These are phyloP conservation scores for Muscina levida DNA, from an alignment of 2,888 invertebrate species.

Conservation along the genomic window DNA sequence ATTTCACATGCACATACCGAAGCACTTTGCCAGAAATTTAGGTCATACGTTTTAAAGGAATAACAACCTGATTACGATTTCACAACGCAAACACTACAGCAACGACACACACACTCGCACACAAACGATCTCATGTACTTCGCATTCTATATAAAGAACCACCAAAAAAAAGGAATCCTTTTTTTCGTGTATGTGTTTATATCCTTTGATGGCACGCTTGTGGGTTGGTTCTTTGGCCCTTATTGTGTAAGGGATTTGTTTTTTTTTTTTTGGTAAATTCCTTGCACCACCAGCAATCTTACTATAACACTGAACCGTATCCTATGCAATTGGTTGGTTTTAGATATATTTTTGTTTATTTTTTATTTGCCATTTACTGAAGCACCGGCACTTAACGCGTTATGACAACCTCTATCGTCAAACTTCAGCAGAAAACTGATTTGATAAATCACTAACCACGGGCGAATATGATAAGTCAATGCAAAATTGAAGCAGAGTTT, in stretches of 20 bases:
- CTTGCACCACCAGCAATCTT: constrained; percentile 12
- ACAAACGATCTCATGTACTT: too few relatives aligned
- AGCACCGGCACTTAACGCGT: background rate
- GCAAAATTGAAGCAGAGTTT: constrained; percentile 25
- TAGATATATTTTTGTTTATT: background rate
- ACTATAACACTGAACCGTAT: constrained; percentile 33
- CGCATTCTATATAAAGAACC: too few relatives aligned
- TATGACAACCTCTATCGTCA: constrained; percentile 51
- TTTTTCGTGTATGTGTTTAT: background rate
- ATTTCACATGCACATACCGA: constrained; percentile 14
- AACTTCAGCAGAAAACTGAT: constrained; percentile 58
- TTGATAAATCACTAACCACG: constrained; percentile 50
- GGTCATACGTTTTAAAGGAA: constrained; percentile 50
- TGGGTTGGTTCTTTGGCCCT: too few relatives aligned
- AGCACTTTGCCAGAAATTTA: constrained; percentile 41
- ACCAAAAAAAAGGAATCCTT: constrained; percentile 10
- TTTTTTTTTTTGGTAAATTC: background rate
- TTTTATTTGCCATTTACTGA: background rate
- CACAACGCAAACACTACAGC: constrained; percentile 2
- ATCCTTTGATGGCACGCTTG: background rate
- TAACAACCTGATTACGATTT: constrained; percentile 39
- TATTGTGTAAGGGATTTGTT: too few relatives aligned
- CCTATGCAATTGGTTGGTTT: constrained; percentile 32
- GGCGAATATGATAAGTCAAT: constrained; percentile 30
- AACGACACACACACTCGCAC: background rate